Evolutionary conservation across 2,888 invertebrate genomes (phyloP).

Genomic region (Cephalotes varians): DNA sequence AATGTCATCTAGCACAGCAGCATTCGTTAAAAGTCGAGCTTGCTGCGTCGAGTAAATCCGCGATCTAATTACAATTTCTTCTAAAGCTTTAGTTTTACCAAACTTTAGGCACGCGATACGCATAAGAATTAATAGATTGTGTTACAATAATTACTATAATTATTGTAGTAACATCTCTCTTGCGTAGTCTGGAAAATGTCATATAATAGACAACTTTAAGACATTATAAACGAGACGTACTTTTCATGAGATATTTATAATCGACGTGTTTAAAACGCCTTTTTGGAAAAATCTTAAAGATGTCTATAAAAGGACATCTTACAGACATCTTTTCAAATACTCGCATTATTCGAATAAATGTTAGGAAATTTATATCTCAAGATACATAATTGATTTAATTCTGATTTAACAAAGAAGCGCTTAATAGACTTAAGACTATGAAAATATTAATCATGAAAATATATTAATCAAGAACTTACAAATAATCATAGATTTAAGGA

Average conservation of each 20-base stretch:
- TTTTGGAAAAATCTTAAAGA: constrained; percentile 31
- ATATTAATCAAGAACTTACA: constrained; percentile 15
- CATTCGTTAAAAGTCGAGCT: neutral
- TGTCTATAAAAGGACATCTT: constrained; percentile 16
- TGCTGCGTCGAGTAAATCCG: constrained; percentile 9
- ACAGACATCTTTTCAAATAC: constrained; percentile 8
- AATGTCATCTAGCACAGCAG: neutral
- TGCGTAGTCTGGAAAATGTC: constrained; percentile 9
- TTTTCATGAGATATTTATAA: neutral
- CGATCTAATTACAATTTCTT: constrained; percentile 43
- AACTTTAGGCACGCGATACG: constrained; percentile 46
- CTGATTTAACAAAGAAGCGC: constrained; percentile 21
- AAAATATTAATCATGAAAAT: too few relatives aligned
- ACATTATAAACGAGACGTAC: constrained; percentile 2
- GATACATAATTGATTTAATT: constrained; percentile 22
- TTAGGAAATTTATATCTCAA: constrained; percentile 22
- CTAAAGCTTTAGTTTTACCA: constrained; percentile 41
- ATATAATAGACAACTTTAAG: constrained; percentile 24
- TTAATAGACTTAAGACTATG: constrained; percentile 11
- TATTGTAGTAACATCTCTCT: constrained; percentile 27
- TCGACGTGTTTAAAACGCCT: neutral
- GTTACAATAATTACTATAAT: constrained; percentile 46
- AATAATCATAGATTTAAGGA: constrained; percentile 17
- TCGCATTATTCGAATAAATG: constrained; percentile 11
- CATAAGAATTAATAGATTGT: constrained; percentile 34